Evolutionary conservation across 2,113 vertebrate species (phyloP).

Genomic region (Phyllostomus hastatus): DNA sequence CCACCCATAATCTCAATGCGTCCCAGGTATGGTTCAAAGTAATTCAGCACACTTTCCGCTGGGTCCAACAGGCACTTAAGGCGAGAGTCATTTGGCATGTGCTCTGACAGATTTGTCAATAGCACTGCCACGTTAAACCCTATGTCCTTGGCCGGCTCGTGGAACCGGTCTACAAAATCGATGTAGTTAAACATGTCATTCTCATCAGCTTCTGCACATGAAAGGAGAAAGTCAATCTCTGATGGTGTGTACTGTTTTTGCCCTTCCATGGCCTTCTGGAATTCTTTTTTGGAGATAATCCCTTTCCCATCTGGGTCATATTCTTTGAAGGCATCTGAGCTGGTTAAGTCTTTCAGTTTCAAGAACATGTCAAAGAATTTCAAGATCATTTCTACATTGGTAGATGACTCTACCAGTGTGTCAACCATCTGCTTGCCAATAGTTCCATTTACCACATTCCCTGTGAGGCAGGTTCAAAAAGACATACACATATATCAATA

Average conservation of each 20-base stretch:
- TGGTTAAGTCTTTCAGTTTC: constrained; percentile 97
- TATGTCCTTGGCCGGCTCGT: constrained; percentile 97
- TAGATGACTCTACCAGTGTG: constrained; percentile 96
- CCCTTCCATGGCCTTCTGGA: constrained; percentile 99
- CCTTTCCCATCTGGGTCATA: constrained; percentile 94
- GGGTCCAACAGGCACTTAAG: constrained; percentile 92
- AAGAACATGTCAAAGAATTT: constrained; percentile 99
- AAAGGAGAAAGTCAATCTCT: constrained; percentile 96
- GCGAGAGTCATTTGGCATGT: constrained; percentile 95
- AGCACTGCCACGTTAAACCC: constrained; percentile 97
- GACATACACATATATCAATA: constrained; percentile 61
- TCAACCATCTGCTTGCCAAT: constrained; percentile 99
- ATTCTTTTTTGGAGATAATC: constrained; percentile 97
- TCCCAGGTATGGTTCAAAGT: constrained; percentile 95
- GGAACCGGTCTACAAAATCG: constrained; percentile 96
- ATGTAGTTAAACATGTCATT: constrained; percentile 98
- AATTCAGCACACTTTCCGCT: constrained; percentile 95
- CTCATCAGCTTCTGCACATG: constrained; percentile 95
- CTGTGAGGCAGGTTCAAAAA: constrained; percentile 80
- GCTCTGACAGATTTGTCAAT: constrained; percentile 95
- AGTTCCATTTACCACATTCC: constrained; percentile 98
- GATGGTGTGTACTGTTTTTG: constrained; percentile 97
- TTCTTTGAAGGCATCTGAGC: constrained; percentile 95
- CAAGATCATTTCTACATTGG: constrained; percentile 98
- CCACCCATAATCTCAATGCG: constrained; percentile 99